Evolutionary conservation across 2,888 invertebrate genomes (phyloP), one percentile per base, ranked within the genome.

Genomic region (Apotomis betuletana): DNA sequence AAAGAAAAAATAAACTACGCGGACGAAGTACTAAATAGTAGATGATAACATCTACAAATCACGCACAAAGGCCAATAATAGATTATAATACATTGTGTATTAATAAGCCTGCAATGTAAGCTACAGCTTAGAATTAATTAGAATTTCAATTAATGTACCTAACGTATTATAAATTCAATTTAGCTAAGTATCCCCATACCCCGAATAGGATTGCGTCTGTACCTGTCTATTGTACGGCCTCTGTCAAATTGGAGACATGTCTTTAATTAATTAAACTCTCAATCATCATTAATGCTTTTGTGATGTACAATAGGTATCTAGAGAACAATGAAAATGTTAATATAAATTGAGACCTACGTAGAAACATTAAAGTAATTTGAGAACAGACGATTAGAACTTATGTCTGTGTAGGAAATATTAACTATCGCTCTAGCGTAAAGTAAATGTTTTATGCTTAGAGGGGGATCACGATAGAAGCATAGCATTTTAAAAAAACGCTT

Each of bases 151-250:
- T 68, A 72, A 68, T 72, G 12, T 72, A 59, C 68, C 54, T 41
- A 38, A 44, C 63, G 68, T 27, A 72, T 72, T 68, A 72, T 72
- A 72, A 67, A 68, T 72, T 72, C 72, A 68, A 72, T 72, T 72
- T 68, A 63, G 58, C 72, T 68, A 63, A 72, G 67, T 67, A 68
- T 62, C 52, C 44, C 44, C 58, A 62, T 68, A 63, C 52, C 62
- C 54, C 38, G 67, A 67, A 72, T 72, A 63, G 52, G 67, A 63
- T 72, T 72, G 58, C 67, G 54, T 12, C 68, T 58, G 62, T 36
- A 59, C 15, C 54, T 68, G 63, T 41, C 63, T 68, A 46, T 63
- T 68, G 52, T 63, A 58, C 67, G 58, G 62, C 63, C 63, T 67
- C 58, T 58, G 54, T 63, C 61, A 63, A 67, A 67, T 58, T 62